Evolutionary conservation across 2,113 vertebrate genomes (phyloP), one percentile per base, ranked within the genome.

Genomic region (Oxyura jamaicensis): DNA sequence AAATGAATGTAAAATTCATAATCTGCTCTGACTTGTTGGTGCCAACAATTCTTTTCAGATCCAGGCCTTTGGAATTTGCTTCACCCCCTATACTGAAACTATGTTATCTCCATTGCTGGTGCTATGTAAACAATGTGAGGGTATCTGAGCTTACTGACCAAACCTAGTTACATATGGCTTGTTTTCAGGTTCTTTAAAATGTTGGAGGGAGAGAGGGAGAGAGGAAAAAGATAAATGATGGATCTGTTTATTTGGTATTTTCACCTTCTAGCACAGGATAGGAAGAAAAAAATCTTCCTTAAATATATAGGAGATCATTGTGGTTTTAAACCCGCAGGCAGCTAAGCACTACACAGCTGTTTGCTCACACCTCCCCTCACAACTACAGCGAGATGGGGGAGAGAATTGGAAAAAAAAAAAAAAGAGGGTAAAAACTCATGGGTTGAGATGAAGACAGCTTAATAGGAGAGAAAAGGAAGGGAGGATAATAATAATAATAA

Each of bases 61-160:
- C 39, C 6, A 93, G 52, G 58, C 12, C 23, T 88, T 26, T 67
- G 29, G 18, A 93, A 86, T 67, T 75, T 75, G 22, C 39, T 44
- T 72, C 31, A 72, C 29, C 3, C 23, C 4, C 6, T 48, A 46
- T 36, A 28, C 13, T 39, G 52, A 90, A 71, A 86, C 3, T 7
- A 42, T 0, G 0, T 52, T 58, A 55, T 39, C 28, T 67, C 13
- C 20, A 50, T 2, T 56, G 33, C 22, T 58, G 39, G 20, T 58
- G 29, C 53, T 90, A n/a, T 0, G 0, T 0, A 0, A 69, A 66
- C n/a, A n/a, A 36, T 8, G 25, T 19, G n/a, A 80, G 8, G 11
- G 8, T 89, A 39, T 72, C 50, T 56, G 36, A 20, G 36, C 44
- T 77, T 41, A 77, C 3, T 53, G 33, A 66, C 67, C 35, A 63